A percentile compares a stretch with the other conserved stretches of the same genome.
These are phyloP conservation scores for Perccottus glenii DNA, from an alignment of 2,113 vertebrate genomes.

Conservation along the genomic window DNA sequence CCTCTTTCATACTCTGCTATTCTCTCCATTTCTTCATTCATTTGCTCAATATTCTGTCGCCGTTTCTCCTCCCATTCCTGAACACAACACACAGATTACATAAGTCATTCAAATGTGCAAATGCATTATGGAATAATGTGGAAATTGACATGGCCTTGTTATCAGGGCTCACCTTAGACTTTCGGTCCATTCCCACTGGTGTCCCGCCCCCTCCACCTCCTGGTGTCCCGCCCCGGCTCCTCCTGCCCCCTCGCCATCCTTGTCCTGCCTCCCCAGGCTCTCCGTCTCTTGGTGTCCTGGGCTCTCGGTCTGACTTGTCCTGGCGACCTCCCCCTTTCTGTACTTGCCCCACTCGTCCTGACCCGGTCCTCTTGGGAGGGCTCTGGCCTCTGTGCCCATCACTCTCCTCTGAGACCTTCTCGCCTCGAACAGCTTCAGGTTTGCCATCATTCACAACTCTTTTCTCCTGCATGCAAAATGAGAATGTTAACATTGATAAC, in stretches of 20 bases:
- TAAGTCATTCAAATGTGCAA: background rate
- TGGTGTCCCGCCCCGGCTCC: conserved; percentile 40
- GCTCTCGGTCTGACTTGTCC: no score
- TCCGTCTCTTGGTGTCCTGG: conserved; percentile 55
- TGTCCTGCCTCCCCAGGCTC: conserved; percentile 54
- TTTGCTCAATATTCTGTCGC: conserved; percentile 91
- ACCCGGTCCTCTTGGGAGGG: conserved; percentile 62
- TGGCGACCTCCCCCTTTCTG: conserved; percentile 42
- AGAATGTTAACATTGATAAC: no score
- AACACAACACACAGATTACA: background rate
- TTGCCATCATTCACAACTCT: conserved; percentile 80
- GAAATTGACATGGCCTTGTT: background rate
- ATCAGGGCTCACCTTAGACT: conserved; percentile 74
- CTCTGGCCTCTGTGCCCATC: conserved; percentile 41
- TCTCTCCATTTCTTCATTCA: conserved; percentile 94
- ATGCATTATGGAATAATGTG: background rate
- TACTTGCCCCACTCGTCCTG: conserved; percentile 60
- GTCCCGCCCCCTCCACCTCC: conserved; percentile 32
- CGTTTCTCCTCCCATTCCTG: conserved; percentile 94
- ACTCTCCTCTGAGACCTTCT: conserved; percentile 61
- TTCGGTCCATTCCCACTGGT: conserved; percentile 70
- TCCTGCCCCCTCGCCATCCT: conserved; percentile 30
- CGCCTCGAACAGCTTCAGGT: conserved; percentile 35
- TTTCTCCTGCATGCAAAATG: conserved; percentile 81
- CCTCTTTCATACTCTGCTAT: conserved; percentile 90